Evolutionary conservation across 2,113 vertebrate species (phyloP).

Genomic region (Parus major): DNA sequence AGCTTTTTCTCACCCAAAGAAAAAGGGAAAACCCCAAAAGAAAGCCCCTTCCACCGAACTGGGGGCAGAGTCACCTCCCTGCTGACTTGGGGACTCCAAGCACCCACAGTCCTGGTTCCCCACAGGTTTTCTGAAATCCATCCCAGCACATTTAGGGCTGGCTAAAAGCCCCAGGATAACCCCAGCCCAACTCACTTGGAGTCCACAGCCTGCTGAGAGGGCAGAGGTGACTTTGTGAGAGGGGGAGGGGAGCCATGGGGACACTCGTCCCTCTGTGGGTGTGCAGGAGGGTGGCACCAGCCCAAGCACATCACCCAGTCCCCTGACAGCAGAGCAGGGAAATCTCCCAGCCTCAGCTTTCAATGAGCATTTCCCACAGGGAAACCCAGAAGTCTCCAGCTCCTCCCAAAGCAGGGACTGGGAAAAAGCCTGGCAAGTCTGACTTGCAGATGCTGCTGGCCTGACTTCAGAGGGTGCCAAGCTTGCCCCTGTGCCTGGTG

Average conservation of each 20-base stretch:
- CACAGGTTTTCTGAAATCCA: neutral
- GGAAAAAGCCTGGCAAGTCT: neutral
- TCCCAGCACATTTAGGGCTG: neutral
- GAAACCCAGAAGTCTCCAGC: neutral
- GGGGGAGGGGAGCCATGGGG: accelerated
- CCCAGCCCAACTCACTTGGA: neutral
- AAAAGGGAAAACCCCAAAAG: neutral
- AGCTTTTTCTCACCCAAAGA: neutral
- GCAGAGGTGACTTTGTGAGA: neutral
- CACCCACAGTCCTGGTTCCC: neutral
- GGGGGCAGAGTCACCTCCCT: neutral
- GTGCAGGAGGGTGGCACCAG: neutral
- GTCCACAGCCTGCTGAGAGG: neutral
- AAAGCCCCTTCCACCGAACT: accelerated
- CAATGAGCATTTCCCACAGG: neutral
- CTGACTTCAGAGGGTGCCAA: neutral
- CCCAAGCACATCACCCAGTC: accelerated
- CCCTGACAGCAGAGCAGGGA: accelerated
- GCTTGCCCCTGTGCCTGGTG: accelerated
- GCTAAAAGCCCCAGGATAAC: neutral
- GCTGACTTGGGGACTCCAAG: neutral
- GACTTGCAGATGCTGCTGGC: neutral
- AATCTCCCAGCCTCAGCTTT: neutral
- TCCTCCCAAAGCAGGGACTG: neutral
- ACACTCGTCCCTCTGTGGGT: accelerated